Evolutionary conservation across 1,140 invertebrate genomes (phyloP).

Genomic region (Drosophila kikkawai): DNA sequence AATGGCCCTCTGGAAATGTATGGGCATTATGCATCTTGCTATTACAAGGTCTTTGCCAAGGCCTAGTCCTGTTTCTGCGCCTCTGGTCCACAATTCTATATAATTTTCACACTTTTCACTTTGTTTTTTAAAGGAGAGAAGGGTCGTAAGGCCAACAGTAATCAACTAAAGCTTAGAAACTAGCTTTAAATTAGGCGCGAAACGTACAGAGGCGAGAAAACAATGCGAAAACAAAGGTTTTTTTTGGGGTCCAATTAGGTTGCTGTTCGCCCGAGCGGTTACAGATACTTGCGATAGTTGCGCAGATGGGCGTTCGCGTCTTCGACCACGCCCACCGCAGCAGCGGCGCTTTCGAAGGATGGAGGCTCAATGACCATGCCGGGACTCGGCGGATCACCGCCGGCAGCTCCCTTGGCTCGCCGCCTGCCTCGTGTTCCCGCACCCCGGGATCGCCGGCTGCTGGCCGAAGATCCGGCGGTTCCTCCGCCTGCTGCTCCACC

Average conservation of each 20-base stretch:
- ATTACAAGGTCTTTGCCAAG: neutral
- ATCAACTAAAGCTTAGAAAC: conserved; percentile 69
- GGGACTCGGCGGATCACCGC: conserved; percentile 69
- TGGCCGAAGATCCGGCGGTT: conserved; percentile 1
- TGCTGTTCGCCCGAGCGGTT: conserved; percentile 48
- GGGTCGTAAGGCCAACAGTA: conserved; percentile 29
- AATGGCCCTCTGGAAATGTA: neutral
- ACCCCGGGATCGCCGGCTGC: conserved; percentile 60
- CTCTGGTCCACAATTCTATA: conserved; percentile 5
- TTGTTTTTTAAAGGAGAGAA: conserved; percentile 5
- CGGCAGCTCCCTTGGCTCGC: conserved; percentile 53
- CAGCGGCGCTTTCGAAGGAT: conserved; percentile 82
- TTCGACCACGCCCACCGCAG: conserved; percentile 74
- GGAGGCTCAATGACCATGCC: conserved; percentile 76
- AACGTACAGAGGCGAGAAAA: conserved; percentile 37
- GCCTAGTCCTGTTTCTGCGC: conserved; percentile 20
- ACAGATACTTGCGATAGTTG: conserved; percentile 85
- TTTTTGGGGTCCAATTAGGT: conserved; percentile 1
- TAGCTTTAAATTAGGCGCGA: conserved; percentile 61
- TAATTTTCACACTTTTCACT: conserved; percentile 1
- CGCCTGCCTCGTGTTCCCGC: conserved; percentile 74
- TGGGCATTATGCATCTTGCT: neutral
- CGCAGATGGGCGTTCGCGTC: conserved; percentile 77
- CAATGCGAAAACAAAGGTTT: conserved; percentile 26
- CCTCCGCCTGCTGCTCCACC: conserved; percentile 13